Conservation (phyloP, 92 coral and sea anemone species). For the Epizoanthus ramosus region DNA sequence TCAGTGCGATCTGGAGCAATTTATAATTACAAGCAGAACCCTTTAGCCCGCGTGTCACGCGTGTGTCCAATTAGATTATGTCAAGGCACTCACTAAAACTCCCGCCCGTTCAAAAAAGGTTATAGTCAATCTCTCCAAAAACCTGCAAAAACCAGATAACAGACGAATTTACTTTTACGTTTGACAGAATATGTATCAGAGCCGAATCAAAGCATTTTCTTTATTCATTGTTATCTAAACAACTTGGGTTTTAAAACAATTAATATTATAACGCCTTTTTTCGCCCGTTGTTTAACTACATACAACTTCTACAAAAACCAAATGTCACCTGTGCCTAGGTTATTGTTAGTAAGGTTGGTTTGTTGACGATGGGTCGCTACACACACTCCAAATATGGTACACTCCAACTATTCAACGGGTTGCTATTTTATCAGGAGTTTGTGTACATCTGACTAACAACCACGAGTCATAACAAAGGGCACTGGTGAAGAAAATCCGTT, state of each 20-base stretch:
- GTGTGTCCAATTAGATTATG: neutral
- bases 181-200: neutral
- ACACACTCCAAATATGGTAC: neutral
- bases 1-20: neutral
- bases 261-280: neutral
- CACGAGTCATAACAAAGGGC: constrained; percentile 41
- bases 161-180: too few relatives aligned
- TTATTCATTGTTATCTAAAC: constrained; percentile 6
- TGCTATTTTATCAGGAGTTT: constrained; percentile 25
- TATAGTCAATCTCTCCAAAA: too few relatives aligned
- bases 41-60: neutral
- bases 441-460: neutral
- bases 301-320: constrained; percentile 23
- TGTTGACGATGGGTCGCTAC: constrained; percentile 2
- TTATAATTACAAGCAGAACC: too few relatives aligned
- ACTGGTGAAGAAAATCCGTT: constrained; percentile 19
- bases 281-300: neutral
- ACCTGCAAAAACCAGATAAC: too few relatives aligned
- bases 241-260: neutral
- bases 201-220: neutral
- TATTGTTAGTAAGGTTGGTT: constrained; percentile 7
- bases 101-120: neutral
- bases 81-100: neutral
- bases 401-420: neutral
- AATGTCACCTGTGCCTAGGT: neutral